phyloP scores from a whole-genome alignment of 2,113 vertebrate genomes.

The Neotoma lepida region DNA sequence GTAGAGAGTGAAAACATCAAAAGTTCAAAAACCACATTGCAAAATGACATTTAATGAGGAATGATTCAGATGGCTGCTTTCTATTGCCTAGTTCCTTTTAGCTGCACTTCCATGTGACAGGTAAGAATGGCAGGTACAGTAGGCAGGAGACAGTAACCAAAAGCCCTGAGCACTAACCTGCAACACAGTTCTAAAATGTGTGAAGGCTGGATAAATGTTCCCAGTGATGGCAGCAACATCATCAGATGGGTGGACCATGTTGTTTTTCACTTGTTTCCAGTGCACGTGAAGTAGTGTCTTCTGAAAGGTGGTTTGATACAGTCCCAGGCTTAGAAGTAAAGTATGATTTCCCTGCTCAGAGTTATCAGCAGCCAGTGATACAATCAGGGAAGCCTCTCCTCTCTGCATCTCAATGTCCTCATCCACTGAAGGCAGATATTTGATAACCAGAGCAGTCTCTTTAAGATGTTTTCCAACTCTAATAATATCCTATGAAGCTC shows the following conservation, averaged over 20 bases:
- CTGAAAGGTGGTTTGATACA: background rate
- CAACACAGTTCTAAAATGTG: background rate
- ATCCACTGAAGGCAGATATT: background rate
- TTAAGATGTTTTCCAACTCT: background rate
- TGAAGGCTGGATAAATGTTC: background rate
- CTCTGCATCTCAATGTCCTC: background rate
- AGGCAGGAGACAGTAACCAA: too few relatives aligned
- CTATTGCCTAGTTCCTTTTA: background rate
- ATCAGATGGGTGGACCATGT: accelerated
- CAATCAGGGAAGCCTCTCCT: background rate
- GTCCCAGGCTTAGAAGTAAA: background rate
- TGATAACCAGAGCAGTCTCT: background rate
- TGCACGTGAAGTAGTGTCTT: background rate
- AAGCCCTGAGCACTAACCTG: background rate
- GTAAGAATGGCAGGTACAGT: background rate
- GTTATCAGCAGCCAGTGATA: background rate
- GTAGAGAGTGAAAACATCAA: background rate
- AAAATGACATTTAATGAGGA: background rate
- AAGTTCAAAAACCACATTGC: background rate
- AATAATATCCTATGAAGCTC: background rate
- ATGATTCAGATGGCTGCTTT: background rate
- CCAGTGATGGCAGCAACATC: accelerated
- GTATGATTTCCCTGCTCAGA: background rate
- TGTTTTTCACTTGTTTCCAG: background rate
- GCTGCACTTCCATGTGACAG: background rate